Evolutionary conservation across 2,113 vertebrate species (phyloP).

Genomic region (Tichodroma muraria): DNA sequence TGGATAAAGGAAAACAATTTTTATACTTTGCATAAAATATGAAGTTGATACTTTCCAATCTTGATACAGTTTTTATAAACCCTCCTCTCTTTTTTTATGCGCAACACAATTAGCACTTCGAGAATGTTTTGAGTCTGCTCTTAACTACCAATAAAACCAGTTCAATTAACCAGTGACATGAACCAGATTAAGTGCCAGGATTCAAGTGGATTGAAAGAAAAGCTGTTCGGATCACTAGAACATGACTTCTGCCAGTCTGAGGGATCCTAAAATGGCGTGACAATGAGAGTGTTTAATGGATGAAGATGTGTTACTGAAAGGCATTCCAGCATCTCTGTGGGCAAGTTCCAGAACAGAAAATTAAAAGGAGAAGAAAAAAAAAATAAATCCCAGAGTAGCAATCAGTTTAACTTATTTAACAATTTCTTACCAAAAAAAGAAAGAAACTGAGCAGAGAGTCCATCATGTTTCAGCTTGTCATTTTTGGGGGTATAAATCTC

Average conservation of each 20-base stretch:
- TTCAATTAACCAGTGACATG: neutral
- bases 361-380: neutral
- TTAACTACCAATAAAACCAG: neutral
- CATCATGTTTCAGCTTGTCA: neutral
- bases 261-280: neutral
- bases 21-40: neutral
- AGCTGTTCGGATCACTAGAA: neutral
- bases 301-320: neutral
- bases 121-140: neutral
- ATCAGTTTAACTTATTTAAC: slow-evolving; percentile 31
- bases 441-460: neutral
- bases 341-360: neutral
- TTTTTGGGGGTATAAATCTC: neutral
- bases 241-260: neutral
- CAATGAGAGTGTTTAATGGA: neutral
- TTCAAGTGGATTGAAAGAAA: neutral
- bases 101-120: neutral
- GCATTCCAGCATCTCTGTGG: neutral
- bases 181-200: neutral
- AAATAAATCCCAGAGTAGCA: neutral
- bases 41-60: neutral
- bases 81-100: neutral
- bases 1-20: neutral
- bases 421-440: neutral
- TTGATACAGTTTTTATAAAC: neutral